These are phyloP conservation scores for Gymnorhina tibicen DNA, from an alignment of 2,113 vertebrate genomes.

Conservation along the genomic window DNA sequence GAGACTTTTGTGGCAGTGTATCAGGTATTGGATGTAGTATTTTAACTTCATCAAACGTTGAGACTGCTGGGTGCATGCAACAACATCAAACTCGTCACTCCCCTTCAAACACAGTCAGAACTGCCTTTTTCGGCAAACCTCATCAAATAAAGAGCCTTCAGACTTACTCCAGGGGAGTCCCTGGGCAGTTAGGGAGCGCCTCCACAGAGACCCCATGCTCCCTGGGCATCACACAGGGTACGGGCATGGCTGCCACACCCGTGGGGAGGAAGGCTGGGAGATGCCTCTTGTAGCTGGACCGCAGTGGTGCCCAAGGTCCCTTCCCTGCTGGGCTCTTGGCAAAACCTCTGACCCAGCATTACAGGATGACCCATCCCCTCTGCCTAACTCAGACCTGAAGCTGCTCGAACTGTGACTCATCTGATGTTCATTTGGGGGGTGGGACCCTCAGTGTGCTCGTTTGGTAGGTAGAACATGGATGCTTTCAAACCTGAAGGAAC, in stretches of 20 bases:
- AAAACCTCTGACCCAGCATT: neutral
- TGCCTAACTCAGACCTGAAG: neutral
- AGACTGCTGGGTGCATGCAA: neutral
- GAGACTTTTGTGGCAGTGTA: neutral
- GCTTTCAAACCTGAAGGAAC: neutral
- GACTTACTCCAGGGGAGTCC: neutral
- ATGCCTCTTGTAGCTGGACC: neutral
- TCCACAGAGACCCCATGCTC: fast-evolving
- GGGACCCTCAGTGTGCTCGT: fast-evolving
- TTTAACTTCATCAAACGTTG: neutral
- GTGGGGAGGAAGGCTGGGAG: neutral
- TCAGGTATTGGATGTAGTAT: neutral
- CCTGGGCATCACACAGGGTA: neutral
- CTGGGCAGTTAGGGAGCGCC: neutral
- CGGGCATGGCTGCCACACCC: fast-evolving
- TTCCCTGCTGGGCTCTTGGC: neutral
- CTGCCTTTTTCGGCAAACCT: neutral
- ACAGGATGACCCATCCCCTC: neutral
- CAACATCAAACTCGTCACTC: fast-evolving
- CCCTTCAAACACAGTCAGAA: neutral
- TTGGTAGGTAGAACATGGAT: neutral
- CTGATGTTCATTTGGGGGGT: fast-evolving
- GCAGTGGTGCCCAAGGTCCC: fast-evolving
- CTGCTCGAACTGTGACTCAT: neutral
- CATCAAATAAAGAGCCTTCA: neutral